These are phyloP conservation scores for Micrasema longulum DNA, from an alignment of 1,140 invertebrate genomes.

Conservation along the genomic window DNA sequence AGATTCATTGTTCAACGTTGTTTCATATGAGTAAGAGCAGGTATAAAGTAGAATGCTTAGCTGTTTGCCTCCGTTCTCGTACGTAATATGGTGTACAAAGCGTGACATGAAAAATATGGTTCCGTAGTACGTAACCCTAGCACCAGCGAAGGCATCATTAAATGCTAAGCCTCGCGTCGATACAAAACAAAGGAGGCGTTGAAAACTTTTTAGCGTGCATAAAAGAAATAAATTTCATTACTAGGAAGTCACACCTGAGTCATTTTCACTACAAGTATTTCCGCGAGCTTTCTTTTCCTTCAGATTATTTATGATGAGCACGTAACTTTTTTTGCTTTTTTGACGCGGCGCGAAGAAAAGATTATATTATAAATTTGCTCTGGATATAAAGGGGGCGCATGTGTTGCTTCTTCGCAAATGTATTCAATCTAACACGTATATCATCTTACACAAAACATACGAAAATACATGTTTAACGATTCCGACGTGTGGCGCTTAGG, in stretches of 20 bases:
- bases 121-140: background rate
- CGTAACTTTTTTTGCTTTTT: constrained; percentile 50
- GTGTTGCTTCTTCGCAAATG: constrained; percentile 51
- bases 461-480: constrained; percentile 54
- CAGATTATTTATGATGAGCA: constrained; percentile 54
- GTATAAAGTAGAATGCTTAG: no score
- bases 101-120: no score
- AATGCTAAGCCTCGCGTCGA: constrained; percentile 42
- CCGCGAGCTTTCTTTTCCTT: constrained; percentile 31
- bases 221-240: constrained; percentile 51
- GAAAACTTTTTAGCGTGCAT: constrained; percentile 44
- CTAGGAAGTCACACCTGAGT: constrained; percentile 49
- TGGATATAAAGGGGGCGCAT: constrained; percentile 44
- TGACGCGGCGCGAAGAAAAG: constrained; percentile 40
- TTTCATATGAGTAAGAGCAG: constrained; percentile 2
- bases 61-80: background rate
- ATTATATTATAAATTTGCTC: constrained; percentile 49
- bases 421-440: constrained; percentile 54
- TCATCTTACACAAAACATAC: constrained; percentile 51
- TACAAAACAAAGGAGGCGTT: constrained; percentile 37
- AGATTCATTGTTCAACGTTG: no score
- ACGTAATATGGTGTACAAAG: background rate
- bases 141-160: constrained; percentile 4
- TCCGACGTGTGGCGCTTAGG: constrained; percentile 44
- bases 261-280: constrained; percentile 41